phyloP scores from a whole-genome alignment of 2,113 vertebrate species.

The Campylomormyrus tamandua region DNA sequence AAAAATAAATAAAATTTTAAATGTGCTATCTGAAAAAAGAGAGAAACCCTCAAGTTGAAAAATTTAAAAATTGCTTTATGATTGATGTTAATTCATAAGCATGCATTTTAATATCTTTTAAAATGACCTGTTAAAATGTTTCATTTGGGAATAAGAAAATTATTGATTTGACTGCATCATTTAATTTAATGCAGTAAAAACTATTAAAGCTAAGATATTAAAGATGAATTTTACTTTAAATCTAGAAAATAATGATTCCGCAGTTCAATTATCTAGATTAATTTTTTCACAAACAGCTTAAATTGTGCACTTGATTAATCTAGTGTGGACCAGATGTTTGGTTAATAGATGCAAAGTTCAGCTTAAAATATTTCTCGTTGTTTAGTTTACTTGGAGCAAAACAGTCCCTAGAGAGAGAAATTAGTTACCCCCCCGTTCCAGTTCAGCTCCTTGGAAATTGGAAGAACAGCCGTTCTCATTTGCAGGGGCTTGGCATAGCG shows the following conservation, averaged over 20 bases:
- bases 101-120: neutral
- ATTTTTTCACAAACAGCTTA: neutral
- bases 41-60: neutral
- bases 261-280: conserved; percentile 3
- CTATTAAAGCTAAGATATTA: neutral
- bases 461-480: neutral
- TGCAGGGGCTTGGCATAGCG: neutral
- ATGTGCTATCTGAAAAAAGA: neutral
- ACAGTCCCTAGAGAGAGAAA: neutral
- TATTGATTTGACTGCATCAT: neutral
- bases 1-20: neutral
- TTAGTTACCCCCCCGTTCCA: neutral
- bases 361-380: neutral
- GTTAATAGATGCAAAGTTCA: neutral
- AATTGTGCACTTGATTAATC: neutral
- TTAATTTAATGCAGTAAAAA: neutral
- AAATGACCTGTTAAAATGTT: neutral
- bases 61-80: neutral
- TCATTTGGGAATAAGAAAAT: neutral
- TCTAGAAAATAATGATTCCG: neutral
- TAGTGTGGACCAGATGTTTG: conserved; percentile 15
- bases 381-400: conserved; percentile 9
- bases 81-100: neutral
- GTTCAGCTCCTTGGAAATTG: neutral
- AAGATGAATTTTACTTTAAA: neutral